Conservation (phyloP, 2,113 vertebrate genomes). For the Rhineura floridana region DNA sequence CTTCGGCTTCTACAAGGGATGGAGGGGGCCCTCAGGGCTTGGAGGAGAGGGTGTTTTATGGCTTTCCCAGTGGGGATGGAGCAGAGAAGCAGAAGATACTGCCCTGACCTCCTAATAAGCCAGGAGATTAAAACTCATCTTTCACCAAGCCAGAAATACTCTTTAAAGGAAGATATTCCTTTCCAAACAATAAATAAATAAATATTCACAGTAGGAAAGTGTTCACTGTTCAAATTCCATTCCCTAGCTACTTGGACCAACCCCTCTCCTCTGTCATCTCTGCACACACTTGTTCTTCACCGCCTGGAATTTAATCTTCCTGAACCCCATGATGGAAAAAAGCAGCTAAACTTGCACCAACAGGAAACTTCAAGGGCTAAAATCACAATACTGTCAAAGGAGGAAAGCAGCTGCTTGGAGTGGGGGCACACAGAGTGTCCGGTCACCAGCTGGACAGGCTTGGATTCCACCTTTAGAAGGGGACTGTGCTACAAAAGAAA, state of each 20-base stretch:
- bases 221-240: conserved; percentile 9
- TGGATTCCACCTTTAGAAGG: neutral
- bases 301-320: neutral
- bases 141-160: neutral
- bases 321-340: conserved; percentile 1
- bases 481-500: neutral
- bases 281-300: neutral
- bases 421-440: too few relatives aligned
- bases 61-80: conserved; percentile 36
- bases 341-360: conserved; percentile 1
- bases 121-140: neutral
- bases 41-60: conserved; percentile 35
- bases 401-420: neutral
- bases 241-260: neutral
- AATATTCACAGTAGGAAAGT: neutral
- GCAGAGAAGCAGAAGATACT: neutral
- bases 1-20: conserved; percentile 26
- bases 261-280: neutral
- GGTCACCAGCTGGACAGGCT: neutral
- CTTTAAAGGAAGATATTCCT: neutral
- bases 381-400: neutral
- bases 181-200: conserved; percentile 10
- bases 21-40: neutral
- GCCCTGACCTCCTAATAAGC: neutral
- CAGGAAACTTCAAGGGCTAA: neutral